Evolutionary conservation across 2,113 vertebrate genomes (phyloP), one percentile per base, ranked within the genome.

Genomic region (Melanocharis versteri): DNA sequence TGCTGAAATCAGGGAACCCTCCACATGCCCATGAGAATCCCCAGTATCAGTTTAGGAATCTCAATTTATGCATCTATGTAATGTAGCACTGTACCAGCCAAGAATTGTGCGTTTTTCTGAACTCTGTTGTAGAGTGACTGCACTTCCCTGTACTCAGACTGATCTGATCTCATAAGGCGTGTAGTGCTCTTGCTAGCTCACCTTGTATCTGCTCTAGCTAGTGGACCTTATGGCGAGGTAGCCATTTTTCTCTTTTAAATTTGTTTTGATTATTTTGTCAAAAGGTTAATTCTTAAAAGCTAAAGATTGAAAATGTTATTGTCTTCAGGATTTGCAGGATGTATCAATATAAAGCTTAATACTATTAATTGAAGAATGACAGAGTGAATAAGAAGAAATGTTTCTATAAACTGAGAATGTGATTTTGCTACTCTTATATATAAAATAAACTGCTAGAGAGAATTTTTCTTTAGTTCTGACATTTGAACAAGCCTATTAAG

Each of bases 381-480:
- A 60, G 53, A 76, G 26, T 35, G 27, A 87, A n/a, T 81, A 79
- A 57, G 62, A 72, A 83, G 53, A 70, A 88, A 61, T 8, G 47
- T 65, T 91, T 89, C 73, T 72, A 31, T 76, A 87, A 89, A 68
- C 13, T 7, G 22, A 65, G 40, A 87, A 82, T 77, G 31, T 66
- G 39, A 44, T 90, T 51, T 56, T 92, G 37, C 39, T 81, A 26
- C 37, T 57, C 21, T n/a, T 68, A 24, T 69, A 61, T 75, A 50
- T 71, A 89, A 87, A 89, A 87, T 91, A 84, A 96, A 80, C 30
- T 62, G 72, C 47, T 31, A 51, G 60, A 60, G 39, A 60, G 56
- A 64, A 16, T 78, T 94, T 91, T 93, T 91, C n/a, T 90, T 86
- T 51, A 88, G 28, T 83, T 92, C 76, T 90, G 45, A 79, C 24